Percentiles rank a stretch among this genome's conserved stretches.
Conservation (phyloP, 1,140 invertebrate species). For the Drosophila kohkoa region DNA sequence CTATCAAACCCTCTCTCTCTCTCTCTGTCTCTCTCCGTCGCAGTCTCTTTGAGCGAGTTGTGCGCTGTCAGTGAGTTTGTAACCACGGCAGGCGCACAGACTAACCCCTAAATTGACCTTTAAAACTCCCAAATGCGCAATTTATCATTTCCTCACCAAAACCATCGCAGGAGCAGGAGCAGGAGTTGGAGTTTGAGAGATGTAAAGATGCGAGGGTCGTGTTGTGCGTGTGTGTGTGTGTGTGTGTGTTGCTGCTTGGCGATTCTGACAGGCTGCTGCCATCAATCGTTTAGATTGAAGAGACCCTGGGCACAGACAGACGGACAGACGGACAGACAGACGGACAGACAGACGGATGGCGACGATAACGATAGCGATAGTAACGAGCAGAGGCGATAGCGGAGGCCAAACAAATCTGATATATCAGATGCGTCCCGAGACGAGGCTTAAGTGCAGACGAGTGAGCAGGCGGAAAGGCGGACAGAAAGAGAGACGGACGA, state of each 20-base stretch:
- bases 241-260: constrained; percentile 19
- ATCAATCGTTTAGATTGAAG: constrained; percentile 77
- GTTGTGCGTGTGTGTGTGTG: constrained; percentile 21
- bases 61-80: constrained; percentile 61
- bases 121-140: constrained; percentile 84
- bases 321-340: background rate
- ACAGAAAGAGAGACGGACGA: background rate
- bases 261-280: constrained; percentile 58
- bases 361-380: constrained; percentile 44
- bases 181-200: background rate
- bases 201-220: constrained; percentile 4
- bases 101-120: constrained; percentile 84
- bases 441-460: constrained; percentile 62
- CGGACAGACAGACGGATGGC: constrained; percentile 12
- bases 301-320: constrained; percentile 33
- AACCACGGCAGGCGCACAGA: constrained; percentile 46
- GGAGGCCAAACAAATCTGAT: constrained; percentile 65
- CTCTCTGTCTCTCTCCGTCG: background rate
- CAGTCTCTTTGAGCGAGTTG: background rate
- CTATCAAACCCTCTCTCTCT: constrained; percentile 6
- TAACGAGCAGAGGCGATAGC: constrained; percentile 51
- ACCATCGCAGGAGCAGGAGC: constrained; percentile 6
- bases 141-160: constrained; percentile 81
- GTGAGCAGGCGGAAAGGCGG: background rate
- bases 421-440: constrained; percentile 75